phyloP scores from a whole-genome alignment of 1,140 invertebrate genomes.

The Drosophila bifasciata region DNA sequence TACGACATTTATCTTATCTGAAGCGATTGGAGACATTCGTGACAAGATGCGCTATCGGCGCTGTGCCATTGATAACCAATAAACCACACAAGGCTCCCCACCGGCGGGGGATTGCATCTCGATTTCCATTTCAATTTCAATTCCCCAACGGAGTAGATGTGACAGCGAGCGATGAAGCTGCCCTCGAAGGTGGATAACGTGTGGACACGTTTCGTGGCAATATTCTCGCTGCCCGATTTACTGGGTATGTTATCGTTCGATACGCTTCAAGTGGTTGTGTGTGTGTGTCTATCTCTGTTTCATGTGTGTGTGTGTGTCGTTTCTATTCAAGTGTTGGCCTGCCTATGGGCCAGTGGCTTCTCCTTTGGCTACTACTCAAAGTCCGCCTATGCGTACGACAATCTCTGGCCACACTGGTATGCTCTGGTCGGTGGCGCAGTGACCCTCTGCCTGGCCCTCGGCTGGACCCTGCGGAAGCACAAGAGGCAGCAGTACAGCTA shows the following conservation, averaged over 20 bases:
- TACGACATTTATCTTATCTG: slow-evolving; percentile 48
- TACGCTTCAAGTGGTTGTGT: background rate
- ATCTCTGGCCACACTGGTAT: slow-evolving; percentile 75
- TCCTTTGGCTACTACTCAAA: slow-evolving; percentile 75
- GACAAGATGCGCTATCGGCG: slow-evolving; percentile 59
- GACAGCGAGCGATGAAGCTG: slow-evolving; percentile 33
- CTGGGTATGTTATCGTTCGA: slow-evolving; percentile 37
- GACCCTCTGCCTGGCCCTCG: slow-evolving; percentile 44
- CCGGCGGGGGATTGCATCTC: slow-evolving; percentile 35
- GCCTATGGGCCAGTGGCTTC: slow-evolving; percentile 66
- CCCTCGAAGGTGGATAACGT: slow-evolving; percentile 27
- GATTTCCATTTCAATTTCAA: slow-evolving; percentile 25
- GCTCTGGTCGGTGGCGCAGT: slow-evolving; percentile 44
- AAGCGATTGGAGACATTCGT: slow-evolving; percentile 39
- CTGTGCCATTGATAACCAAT: slow-evolving; percentile 24
- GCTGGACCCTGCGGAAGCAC: slow-evolving; percentile 67
- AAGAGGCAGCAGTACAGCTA: slow-evolving; percentile 61
- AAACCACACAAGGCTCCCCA: background rate
- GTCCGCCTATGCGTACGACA: slow-evolving; percentile 73
- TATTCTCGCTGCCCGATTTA: slow-evolving; percentile 59
- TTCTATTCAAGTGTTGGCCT: slow-evolving; percentile 45
- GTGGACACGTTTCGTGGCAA: slow-evolving; percentile 52
- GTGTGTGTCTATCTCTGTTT: background rate
- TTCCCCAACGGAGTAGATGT: slow-evolving; percentile 41
- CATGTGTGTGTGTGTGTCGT: background rate